phyloP scores from a whole-genome alignment of 2,113 vertebrate genomes.

The Rhagologus leucostigma region DNA sequence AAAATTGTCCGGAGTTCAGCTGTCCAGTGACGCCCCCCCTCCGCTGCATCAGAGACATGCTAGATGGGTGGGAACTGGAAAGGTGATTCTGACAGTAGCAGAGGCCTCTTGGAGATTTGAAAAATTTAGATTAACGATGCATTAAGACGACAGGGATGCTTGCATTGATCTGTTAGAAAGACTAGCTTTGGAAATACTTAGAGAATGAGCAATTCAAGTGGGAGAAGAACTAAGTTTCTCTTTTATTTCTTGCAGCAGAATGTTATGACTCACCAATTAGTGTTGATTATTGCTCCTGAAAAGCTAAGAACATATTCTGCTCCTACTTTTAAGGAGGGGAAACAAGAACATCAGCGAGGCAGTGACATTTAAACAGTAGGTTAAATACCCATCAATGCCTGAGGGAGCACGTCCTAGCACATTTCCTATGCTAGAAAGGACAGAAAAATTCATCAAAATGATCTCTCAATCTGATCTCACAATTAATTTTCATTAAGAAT shows the following conservation, averaged over 20 bases:
- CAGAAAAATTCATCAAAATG: not conserved
- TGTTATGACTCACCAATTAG: not conserved
- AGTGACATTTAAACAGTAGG: conserved; percentile 1
- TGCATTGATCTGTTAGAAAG: not conserved
- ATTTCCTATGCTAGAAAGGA: not conserved
- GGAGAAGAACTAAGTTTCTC: not conserved
- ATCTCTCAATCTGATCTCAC: not conserved
- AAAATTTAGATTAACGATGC: not conserved
- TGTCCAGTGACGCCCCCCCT: not conserved
- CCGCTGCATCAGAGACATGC: not conserved
- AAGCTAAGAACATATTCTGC: not conserved
- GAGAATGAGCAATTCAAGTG: not conserved
- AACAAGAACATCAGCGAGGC: not conserved
- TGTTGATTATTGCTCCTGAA: not conserved
- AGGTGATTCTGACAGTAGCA: not conserved
- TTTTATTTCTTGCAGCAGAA: not conserved
- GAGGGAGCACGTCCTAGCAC: not conserved
- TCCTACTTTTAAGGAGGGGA: not conserved
- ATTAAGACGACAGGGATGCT: not conserved
- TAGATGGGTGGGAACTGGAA: not conserved
- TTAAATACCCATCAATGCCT: not conserved
- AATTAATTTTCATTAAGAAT: not conserved
- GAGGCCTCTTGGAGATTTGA: not conserved
- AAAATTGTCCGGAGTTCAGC: not conserved
- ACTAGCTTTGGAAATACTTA: not conserved